phyloP scores from a whole-genome alignment of 2,113 vertebrate species.

The Todiramphus chloris region DNA sequence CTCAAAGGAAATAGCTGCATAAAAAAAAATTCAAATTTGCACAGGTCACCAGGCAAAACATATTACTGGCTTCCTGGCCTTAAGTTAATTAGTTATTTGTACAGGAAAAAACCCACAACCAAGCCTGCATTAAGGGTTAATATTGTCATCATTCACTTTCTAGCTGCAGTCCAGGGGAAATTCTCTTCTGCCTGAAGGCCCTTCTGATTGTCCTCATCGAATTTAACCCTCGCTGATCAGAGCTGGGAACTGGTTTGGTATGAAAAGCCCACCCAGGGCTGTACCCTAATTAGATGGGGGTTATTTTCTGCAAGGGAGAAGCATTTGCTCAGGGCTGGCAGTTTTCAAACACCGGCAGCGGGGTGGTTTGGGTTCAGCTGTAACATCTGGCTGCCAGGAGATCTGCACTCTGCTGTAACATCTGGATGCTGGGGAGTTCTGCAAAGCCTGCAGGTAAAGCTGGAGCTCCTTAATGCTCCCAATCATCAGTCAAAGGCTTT shows the following conservation, averaged over 20 bases:
- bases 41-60: neutral
- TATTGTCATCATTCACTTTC: neutral
- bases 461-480: neutral
- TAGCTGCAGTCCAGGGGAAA: neutral
- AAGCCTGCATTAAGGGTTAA: neutral
- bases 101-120: neutral
- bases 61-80: neutral
- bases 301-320: neutral
- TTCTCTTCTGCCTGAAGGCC: neutral
- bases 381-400: neutral
- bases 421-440: neutral
- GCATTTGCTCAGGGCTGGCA: neutral
- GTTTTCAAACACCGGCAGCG: neutral
- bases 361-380: neutral
- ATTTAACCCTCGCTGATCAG: rapidly evolving
- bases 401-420: neutral
- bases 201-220: rapidly evolving
- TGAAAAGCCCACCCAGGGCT: neutral
- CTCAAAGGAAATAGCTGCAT: neutral
- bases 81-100: neutral
- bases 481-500: neutral
- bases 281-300: rapidly evolving
- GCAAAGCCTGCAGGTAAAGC: neutral
- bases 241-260: neutral
- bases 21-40: neutral